Conservation (phyloP, 2,113 vertebrate genomes). For the Cheirogaleus medius region DNA sequence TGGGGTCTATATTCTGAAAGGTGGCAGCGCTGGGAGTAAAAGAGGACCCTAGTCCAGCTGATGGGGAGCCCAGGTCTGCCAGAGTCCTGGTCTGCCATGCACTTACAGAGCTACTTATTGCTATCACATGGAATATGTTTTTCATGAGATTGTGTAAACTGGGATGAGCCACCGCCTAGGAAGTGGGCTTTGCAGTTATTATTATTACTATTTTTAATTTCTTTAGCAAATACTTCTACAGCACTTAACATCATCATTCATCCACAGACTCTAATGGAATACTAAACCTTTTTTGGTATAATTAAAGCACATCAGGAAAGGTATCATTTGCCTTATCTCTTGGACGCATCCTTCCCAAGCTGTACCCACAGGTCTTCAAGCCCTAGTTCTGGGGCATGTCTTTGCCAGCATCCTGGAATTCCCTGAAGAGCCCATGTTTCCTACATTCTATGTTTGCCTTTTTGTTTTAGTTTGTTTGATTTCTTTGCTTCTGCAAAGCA, state of each 20-base stretch:
- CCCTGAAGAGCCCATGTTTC: background rate
- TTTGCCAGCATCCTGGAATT: background rate
- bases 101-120: background rate
- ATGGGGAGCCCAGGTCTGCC: background rate
- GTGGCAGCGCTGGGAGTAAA: fast-evolving
- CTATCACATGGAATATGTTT: background rate
- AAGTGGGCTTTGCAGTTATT: background rate
- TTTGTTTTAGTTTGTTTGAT: background rate
- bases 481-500: background rate
- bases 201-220: background rate
- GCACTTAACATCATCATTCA: background rate
- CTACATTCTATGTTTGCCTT: background rate
- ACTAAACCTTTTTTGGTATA: background rate
- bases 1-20: background rate
- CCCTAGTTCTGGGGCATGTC: background rate
- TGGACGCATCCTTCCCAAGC: background rate
- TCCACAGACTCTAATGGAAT: background rate
- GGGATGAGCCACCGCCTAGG: background rate
- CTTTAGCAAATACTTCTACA: background rate
- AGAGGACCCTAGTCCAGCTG: background rate
- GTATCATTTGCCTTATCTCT: background rate
- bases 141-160: background rate
- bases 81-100: background rate
- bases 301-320: background rate
- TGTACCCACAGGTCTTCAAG: background rate